Conservation (phyloP, 2,797 vertebrate genomes). For the Mycteria americana region DNA sequence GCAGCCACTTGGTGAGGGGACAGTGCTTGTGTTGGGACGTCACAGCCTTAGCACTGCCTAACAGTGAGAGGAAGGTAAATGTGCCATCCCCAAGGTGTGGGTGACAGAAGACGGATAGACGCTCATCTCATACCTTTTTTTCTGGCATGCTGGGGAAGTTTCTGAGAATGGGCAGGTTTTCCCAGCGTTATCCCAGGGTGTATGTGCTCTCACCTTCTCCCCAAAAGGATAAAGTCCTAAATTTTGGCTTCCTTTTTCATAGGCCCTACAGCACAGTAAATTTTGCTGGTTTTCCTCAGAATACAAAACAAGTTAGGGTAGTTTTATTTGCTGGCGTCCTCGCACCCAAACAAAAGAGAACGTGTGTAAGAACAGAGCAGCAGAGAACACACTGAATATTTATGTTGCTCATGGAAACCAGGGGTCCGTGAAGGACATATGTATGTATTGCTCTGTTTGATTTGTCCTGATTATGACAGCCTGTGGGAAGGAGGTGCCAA, state of each 20-base stretch:
- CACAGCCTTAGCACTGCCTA: neutral
- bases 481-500: neutral
- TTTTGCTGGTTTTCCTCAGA: neutral
- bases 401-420: neutral
- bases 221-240: neutral
- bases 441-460: neutral
- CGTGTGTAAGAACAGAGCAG: neutral
- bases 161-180: neutral
- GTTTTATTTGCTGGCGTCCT: neutral
- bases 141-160: neutral
- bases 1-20: neutral
- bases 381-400: neutral
- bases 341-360: neutral
- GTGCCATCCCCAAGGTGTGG: neutral
- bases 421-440: neutral
- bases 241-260: neutral
- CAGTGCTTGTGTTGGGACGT: neutral
- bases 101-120: neutral
- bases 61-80: neutral
- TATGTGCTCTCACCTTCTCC: neutral
- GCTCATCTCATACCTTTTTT: neutral
- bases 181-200: fast-evolving
- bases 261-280: neutral
- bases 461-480: neutral
- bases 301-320: neutral